Conservation (phyloP, 1,140 invertebrate genomes). For the Neodiprion lecontei region DNA sequence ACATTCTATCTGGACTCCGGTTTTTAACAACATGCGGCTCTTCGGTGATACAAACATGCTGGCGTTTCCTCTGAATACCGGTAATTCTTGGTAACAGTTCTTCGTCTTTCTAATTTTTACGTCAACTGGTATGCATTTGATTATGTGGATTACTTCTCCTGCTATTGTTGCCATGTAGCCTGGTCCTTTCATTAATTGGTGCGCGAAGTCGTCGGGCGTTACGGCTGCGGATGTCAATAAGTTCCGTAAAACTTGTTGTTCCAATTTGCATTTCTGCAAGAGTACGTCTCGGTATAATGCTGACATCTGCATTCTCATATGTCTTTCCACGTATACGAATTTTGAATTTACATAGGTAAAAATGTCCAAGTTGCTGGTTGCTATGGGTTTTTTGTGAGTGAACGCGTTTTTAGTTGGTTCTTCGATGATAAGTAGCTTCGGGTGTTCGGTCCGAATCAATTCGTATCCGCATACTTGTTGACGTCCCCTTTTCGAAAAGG, state of each 20-base stretch:
- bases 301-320: conserved; percentile 20
- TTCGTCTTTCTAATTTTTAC: conserved; percentile 7
- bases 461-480: no score
- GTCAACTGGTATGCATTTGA: conserved; percentile 25
- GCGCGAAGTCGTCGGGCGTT: conserved; percentile 26
- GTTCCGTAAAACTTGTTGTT: conserved; percentile 20
- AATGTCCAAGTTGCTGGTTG: conserved; percentile 25
- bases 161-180: conserved; percentile 24
- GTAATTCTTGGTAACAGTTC: conserved; percentile 26
- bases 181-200: conserved; percentile 14
- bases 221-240: background rate
- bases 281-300: conserved; percentile 21
- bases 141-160: conserved; percentile 22
- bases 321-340: conserved; percentile 25
- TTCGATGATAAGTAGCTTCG: no score
- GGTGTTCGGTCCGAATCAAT: no score
- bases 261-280: conserved; percentile 18
- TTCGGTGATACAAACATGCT: conserved; percentile 18
- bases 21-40: conserved; percentile 16
- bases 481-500: no score
- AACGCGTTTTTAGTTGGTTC: no score
- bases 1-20: background rate
- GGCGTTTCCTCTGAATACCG: conserved; percentile 10
- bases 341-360: conserved; percentile 26
- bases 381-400: no score